These are phyloP conservation scores for Apomyelois bistriatella DNA, from an alignment of 2,888 invertebrate genomes.

Conservation along the genomic window DNA sequence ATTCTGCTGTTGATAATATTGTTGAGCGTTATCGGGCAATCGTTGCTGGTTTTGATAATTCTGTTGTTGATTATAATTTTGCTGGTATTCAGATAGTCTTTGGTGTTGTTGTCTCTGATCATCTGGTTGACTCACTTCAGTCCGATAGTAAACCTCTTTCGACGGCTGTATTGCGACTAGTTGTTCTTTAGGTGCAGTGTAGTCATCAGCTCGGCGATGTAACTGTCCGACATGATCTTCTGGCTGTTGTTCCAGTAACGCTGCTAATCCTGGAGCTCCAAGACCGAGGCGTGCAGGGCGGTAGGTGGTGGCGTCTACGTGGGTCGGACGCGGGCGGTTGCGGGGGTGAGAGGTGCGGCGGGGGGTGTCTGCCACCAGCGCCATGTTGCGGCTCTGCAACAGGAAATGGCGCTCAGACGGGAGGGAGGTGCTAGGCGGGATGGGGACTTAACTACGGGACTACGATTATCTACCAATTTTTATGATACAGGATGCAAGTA, in stretches of 20 bases:
- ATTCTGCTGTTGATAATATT: conserved; percentile 1
- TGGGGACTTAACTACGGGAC: conserved; percentile 16
- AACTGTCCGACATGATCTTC: conserved; percentile 46
- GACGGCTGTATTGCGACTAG: conserved; percentile 36
- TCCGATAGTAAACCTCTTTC: conserved; percentile 32
- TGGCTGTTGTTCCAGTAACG: conserved; percentile 34
- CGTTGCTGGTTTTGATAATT: conserved; percentile 22
- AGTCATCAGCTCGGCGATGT: conserved; percentile 59
- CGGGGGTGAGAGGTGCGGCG: conserved; percentile 18
- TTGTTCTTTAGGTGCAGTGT: conserved; percentile 40
- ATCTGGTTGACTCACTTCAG: conserved; percentile 24
- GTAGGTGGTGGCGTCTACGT: conserved; percentile 61
- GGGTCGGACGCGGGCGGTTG: conserved; percentile 34
- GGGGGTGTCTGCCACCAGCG: conserved; percentile 43
- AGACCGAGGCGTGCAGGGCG: conserved; percentile 56
- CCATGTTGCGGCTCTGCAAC: conserved; percentile 77
- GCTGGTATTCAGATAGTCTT: conserved; percentile 17
- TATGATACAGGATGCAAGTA: too few relatives aligned
- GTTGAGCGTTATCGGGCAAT: not conserved
- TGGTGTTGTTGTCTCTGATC: conserved; percentile 19
- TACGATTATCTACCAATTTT: not conserved
- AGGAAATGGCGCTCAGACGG: conserved; percentile 65
- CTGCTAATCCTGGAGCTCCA: conserved; percentile 34
- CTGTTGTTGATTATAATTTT: conserved; percentile 25
- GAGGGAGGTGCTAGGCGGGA: not conserved